These are phyloP conservation scores for Meloe dianella DNA, from an alignment of 2,888 invertebrate genomes.

Conservation along the genomic window DNA sequence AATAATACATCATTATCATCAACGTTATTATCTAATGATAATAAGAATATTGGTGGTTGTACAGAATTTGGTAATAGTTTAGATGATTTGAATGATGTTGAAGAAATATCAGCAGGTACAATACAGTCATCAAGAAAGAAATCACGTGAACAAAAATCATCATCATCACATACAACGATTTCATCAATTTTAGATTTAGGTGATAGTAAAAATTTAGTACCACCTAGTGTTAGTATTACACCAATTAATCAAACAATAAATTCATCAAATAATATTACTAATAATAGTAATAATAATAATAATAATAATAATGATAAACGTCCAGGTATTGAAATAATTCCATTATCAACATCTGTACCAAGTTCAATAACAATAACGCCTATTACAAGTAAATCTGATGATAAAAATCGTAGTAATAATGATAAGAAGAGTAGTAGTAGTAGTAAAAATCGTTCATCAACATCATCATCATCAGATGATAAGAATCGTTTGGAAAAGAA, in stretches of 20 bases:
- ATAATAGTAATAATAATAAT: constrained; percentile 11
- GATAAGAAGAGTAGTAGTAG: constrained; percentile 45
- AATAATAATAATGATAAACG: constrained; percentile 67
- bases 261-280: not conserved
- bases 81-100: constrained; percentile 64
- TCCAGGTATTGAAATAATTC: constrained; percentile 86
- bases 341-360: constrained; percentile 72
- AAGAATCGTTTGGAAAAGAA: constrained; percentile 70
- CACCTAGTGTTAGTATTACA: constrained; percentile 8
- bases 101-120: constrained; percentile 60
- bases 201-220: constrained; percentile 2
- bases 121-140: constrained; percentile 55
- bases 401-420: constrained; percentile 53
- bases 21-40: constrained; percentile 35
- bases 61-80: constrained; percentile 68
- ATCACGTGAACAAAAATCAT: constrained; percentile 62
- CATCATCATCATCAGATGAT: constrained; percentile 14
- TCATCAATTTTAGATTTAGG: not conserved
- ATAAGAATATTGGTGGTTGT: constrained; percentile 53
- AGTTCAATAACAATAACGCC: constrained; percentile 89
- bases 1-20: no score
- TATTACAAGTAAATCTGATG: constrained; percentile 63
- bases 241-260: constrained; percentile 3
- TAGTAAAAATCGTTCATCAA: constrained; percentile 29
- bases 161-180: constrained; percentile 18